These are phyloP conservation scores for Dusona sp. DNA, from an alignment of 2,888 invertebrate species.

Conservation along the genomic window DNA sequence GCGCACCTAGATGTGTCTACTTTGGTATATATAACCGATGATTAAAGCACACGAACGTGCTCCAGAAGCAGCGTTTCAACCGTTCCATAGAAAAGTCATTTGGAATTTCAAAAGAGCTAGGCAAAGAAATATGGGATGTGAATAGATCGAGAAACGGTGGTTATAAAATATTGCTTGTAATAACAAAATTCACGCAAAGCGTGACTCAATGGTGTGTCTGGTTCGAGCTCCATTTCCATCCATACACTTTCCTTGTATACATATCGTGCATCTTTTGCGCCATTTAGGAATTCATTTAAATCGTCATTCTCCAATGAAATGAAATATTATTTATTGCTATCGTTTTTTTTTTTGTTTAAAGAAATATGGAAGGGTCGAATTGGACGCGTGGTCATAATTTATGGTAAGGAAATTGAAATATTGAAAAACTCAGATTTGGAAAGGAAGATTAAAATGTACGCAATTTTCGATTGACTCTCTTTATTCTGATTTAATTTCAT, in stretches of 20 bases:
- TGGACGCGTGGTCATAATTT: background rate
- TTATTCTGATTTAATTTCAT: background rate
- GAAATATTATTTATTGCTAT: background rate
- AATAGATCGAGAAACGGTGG: conserved; percentile 28
- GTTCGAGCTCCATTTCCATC: background rate
- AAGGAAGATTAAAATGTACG: background rate
- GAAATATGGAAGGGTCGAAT: background rate
- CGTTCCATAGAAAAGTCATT: conserved; percentile 9
- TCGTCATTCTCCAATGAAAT: background rate
- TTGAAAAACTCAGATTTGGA: background rate
- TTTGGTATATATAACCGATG: conserved; percentile 13
- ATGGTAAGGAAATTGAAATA: background rate
- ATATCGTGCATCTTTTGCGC: background rate
- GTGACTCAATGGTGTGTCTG: background rate
- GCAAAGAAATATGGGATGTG: background rate
- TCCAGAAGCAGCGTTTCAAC: background rate
- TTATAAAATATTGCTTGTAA: conserved; percentile 36
- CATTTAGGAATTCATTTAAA: background rate
- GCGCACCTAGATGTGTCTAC: conserved; percentile 3
- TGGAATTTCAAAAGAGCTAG: background rate
- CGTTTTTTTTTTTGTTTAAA: no score
- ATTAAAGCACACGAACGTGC: conserved; percentile 33
- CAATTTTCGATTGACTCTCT: no score
- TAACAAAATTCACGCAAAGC: conserved; percentile 27
- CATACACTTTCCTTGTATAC: background rate